Conservation (phyloP, 2,113 vertebrate genomes). For the Gnathonemus echidnorhynchus region DNA sequence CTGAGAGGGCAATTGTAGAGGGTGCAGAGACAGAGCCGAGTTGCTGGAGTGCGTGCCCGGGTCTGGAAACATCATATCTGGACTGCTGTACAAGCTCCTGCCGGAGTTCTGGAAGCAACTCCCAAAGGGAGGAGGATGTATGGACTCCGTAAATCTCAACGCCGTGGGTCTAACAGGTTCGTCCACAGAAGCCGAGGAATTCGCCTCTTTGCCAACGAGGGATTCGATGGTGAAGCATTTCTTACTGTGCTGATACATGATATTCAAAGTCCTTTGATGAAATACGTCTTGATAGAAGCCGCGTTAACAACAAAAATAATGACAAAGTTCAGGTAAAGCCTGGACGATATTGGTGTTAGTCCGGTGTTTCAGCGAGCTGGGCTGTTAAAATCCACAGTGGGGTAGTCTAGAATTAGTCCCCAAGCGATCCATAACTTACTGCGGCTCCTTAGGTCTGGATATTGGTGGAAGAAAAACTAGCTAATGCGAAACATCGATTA, state of each 20-base stretch:
- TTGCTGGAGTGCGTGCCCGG: constrained; percentile 48
- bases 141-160: constrained; percentile 57
- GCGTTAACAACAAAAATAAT: background rate
- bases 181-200: constrained; percentile 46
- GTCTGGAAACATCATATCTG: constrained; percentile 63
- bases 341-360: constrained; percentile 23
- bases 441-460: constrained; percentile 17
- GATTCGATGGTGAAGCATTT: constrained; percentile 67
- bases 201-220: constrained; percentile 63
- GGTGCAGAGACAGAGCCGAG: constrained; percentile 53
- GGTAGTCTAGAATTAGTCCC: constrained; percentile 16
- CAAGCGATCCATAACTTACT: constrained; percentile 48
- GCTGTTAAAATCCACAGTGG: constrained; percentile 35
- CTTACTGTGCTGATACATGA: constrained; percentile 57
- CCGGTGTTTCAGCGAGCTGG: constrained; percentile 17
- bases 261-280: constrained; percentile 20
- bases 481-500: constrained; percentile 7
- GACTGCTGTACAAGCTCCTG: constrained; percentile 58
- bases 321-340: background rate
- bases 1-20: constrained; percentile 60
- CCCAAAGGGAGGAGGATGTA: constrained; percentile 59
- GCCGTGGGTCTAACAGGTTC: constrained; percentile 60
- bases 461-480: constrained; percentile 12
- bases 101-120: constrained; percentile 60
- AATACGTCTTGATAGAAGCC: background rate